Percentiles rank a stretch among this genome's conserved stretches.
phyloP scores from a whole-genome alignment of 2,797 vertebrate species.

The Scolopax rusticola region DNA sequence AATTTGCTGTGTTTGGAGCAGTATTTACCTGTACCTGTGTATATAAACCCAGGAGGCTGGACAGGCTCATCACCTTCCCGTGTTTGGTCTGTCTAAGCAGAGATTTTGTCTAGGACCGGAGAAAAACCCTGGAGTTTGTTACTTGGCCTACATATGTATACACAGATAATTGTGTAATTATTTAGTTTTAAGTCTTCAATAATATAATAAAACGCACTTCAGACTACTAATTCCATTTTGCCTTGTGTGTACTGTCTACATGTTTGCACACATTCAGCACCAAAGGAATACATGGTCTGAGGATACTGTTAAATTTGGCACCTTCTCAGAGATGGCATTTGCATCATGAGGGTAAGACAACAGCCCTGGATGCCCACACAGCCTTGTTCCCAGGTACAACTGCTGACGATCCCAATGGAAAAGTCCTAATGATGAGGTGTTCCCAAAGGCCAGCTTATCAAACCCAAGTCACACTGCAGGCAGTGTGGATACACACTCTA shows the following conservation, averaged over 20 bases:
- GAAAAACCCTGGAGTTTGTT: background rate
- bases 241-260: no score
- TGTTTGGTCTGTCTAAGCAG: background rate
- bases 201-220: background rate
- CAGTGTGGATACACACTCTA: accelerated
- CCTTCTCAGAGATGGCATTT: background rate
- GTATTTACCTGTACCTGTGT: background rate
- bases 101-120: background rate
- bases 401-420: background rate
- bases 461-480: background rate
- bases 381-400: background rate
- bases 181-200: background rate
- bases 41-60: accelerated
- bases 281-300: background rate
- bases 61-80: background rate
- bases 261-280: accelerated
- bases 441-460: no score
- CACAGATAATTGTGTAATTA: accelerated
- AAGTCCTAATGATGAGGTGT: background rate
- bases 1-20: background rate
- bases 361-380: background rate
- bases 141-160: background rate
- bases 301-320: background rate
- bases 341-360: background rate
- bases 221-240: background rate